These are phyloP conservation scores for Dunckerocampus dactyliophorus DNA, from an alignment of 2,113 vertebrate species.

Conservation along the genomic window DNA sequence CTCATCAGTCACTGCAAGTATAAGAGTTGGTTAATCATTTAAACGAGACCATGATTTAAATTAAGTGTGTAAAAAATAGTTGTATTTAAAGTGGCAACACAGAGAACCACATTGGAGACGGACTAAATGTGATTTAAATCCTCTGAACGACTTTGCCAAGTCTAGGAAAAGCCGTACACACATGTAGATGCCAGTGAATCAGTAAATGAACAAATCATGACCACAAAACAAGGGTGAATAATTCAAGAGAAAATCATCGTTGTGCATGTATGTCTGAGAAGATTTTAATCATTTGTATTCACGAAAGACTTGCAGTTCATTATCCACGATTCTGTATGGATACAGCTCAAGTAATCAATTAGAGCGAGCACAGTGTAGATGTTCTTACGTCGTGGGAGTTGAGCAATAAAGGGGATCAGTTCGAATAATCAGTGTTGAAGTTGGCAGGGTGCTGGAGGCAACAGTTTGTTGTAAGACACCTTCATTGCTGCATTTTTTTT, in stretches of 20 bases:
- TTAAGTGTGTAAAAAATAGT: background rate
- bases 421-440: constrained; percentile 33
- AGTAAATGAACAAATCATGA: constrained; percentile 21
- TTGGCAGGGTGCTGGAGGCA: constrained; percentile 27
- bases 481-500: constrained; percentile 7
- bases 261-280: constrained; percentile 9
- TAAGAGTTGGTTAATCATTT: background rate
- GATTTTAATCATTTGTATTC: background rate
- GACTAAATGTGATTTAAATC: constrained; percentile 2
- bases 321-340: background rate
- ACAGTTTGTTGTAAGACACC: constrained; percentile 1
- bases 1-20: background rate
- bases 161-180: constrained; percentile 6
- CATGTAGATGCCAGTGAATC: background rate
- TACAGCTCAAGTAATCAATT: constrained; percentile 10
- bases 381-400: constrained; percentile 16
- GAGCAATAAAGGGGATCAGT: constrained; percentile 28
- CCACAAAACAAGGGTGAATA: constrained; percentile 17
- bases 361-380: background rate
- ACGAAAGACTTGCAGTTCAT: background rate
- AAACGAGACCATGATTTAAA: background rate
- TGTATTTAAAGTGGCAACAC: background rate
- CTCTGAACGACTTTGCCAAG: constrained; percentile 25
- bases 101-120: background rate
- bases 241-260: constrained; percentile 36